These are phyloP conservation scores for Psittacula derbiana DNA, from an alignment of 2,797 vertebrate genomes.

Conservation along the genomic window DNA sequence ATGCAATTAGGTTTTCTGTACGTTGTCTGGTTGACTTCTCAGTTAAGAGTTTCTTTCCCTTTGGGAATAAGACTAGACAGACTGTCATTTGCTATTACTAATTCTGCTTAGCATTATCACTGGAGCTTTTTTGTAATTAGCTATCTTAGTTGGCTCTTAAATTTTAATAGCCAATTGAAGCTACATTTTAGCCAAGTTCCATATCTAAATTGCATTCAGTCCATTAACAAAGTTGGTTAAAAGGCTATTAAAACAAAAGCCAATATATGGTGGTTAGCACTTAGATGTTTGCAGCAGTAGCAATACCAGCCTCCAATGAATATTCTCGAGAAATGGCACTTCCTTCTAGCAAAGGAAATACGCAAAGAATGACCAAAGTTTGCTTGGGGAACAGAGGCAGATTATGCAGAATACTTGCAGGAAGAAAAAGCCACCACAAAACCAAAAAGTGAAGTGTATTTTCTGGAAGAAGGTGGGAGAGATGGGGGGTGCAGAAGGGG, in stretches of 20 bases:
- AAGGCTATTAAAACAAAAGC: constrained; percentile 82
- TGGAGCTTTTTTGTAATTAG: constrained; percentile 83
- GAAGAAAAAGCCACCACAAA: neutral
- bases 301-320: constrained; percentile 26
- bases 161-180: constrained; percentile 88
- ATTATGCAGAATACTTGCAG: neutral
- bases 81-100: constrained; percentile 83
- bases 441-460: neutral
- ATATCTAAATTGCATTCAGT: constrained; percentile 84
- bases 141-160: constrained; percentile 86
- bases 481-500: neutral
- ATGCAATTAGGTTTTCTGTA: constrained; percentile 75
- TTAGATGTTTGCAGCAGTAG: constrained; percentile 42
- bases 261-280: constrained; percentile 72
- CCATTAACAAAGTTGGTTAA: constrained; percentile 86
- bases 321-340: constrained; percentile 32
- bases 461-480: constrained; percentile 6
- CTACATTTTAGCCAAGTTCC: constrained; percentile 84
- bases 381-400: neutral
- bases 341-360: constrained; percentile 33
- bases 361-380: neutral
- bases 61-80: constrained; percentile 82
- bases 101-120: constrained; percentile 81
- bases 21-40: constrained; percentile 80
- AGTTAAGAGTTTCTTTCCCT: constrained; percentile 77